Conservation (phyloP, 2,797 vertebrate genomes). For the Pangasius mekongensis region DNA sequence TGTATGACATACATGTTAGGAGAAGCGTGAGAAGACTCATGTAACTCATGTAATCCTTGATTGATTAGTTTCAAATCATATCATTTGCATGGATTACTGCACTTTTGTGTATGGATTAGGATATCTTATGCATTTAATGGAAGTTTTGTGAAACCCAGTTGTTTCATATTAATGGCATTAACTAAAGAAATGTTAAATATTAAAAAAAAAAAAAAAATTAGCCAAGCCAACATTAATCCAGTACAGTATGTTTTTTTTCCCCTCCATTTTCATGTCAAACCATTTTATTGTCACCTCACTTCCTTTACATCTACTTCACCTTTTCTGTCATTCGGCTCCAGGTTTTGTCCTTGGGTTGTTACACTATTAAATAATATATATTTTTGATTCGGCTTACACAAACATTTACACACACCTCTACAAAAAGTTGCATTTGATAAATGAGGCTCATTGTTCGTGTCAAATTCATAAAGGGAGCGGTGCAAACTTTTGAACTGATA, state of each 20-base stretch:
- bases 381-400: background rate
- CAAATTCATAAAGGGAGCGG: background rate
- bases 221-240: background rate
- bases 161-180: background rate
- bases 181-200: background rate
- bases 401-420: background rate
- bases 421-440: background rate
- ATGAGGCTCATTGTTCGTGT: background rate
- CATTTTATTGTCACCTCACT: background rate
- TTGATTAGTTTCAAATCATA: background rate
- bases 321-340: background rate
- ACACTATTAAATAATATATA: background rate
- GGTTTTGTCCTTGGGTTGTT: background rate
- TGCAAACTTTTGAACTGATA: background rate
- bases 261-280: background rate
- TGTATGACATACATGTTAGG: background rate
- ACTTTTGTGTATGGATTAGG: background rate
- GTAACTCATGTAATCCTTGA: background rate
- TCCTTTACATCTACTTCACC: background rate
- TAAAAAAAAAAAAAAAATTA: background rate
- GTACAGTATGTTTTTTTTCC: background rate
- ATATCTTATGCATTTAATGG: background rate
- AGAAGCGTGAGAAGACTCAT: background rate
- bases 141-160: background rate
- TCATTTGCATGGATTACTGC: background rate